These are phyloP conservation scores for Micromussa lordhowensis DNA, from an alignment of 92 coral and sea anemone species.

Conservation along the genomic window DNA sequence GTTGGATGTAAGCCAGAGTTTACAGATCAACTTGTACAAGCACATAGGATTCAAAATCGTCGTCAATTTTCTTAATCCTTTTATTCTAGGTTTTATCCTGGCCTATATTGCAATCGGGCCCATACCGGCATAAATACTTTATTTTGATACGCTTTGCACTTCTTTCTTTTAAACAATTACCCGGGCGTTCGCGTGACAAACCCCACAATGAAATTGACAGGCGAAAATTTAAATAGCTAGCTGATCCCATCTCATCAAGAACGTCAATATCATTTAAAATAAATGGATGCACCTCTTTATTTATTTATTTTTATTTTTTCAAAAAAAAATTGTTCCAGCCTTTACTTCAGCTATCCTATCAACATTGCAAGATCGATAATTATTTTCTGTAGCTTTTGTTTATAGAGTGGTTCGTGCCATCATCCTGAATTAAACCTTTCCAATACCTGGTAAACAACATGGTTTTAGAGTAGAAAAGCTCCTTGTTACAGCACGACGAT, in stretches of 20 bases:
- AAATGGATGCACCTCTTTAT: not conserved
- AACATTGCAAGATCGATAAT: not conserved
- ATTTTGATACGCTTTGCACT: not conserved
- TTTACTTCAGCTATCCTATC: not conserved
- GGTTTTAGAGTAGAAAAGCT: not conserved
- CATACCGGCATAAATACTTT: not conserved
- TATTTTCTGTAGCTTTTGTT: not conserved
- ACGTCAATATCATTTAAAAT: not conserved
- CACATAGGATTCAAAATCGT: not conserved
- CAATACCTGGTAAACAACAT: conserved; percentile 15
- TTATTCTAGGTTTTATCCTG: not conserved
- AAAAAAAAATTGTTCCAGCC: not conserved
- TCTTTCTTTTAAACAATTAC: not conserved
- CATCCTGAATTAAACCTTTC: not conserved
- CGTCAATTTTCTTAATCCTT: not conserved
- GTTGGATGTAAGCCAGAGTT: not conserved
- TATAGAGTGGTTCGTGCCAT: not conserved
- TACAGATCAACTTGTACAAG: not conserved
- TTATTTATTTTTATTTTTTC: too few species aligned
- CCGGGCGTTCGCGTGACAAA: not conserved
- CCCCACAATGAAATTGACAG: not conserved
- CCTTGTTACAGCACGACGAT: not conserved
- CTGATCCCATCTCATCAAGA: not conserved
- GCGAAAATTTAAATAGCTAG: not conserved
- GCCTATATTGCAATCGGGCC: not conserved